Base-by-base conservation (phyloP, 2,888 invertebrate species). In the Odontocolon sp. region DNA sequence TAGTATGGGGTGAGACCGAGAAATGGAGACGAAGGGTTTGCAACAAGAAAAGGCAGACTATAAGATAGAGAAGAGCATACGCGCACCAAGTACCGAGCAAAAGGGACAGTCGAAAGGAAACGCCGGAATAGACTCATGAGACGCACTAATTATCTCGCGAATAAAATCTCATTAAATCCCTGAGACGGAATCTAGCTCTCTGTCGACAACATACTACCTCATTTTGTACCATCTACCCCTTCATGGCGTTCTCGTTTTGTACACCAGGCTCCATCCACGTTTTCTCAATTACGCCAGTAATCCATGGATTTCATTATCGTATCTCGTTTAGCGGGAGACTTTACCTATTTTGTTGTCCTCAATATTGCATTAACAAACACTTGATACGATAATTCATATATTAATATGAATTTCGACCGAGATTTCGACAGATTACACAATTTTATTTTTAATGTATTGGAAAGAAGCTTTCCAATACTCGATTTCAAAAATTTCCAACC, bases 111-210 rank as follows among this genome's bases (percentile, higher is more conserved):
- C 52, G 54, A 67, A 67, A 42, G 64, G 73, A 64, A 52, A 61
- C 56, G 54, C 50, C 38, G 50, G 56, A 72, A 76, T 67, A 67
- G 77, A 83, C 80, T 84, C 82, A 81, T 77, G 83, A 85, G 85
- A 85, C 82, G 83, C 84, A 85, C 85, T 86, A 85, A 85, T 86
- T 85, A 85, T 85, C 82, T 83, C 79, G 47, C 81, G 80, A 78
- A 82, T 81, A 81, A 82, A 82, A 82, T 82, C 79, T 79, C 81
- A 82, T 81, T 79, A 80, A 79, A 79, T 75, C 68, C 64, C 63
- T 50, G 77, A 79, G 79, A 83, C 81, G 77, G 81, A 83, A 84
- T 84, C 81, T 80, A 81, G 83, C 79, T 79, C 72, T 68, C 78
- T 82, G 83, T 80, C 80, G 80, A 80, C 81, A 81, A 84, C 82